A percentile compares a stretch with the other conserved stretches of the same genome.
Conservation (phyloP, 2,888 invertebrate genomes). For the Unio delphinus region DNA sequence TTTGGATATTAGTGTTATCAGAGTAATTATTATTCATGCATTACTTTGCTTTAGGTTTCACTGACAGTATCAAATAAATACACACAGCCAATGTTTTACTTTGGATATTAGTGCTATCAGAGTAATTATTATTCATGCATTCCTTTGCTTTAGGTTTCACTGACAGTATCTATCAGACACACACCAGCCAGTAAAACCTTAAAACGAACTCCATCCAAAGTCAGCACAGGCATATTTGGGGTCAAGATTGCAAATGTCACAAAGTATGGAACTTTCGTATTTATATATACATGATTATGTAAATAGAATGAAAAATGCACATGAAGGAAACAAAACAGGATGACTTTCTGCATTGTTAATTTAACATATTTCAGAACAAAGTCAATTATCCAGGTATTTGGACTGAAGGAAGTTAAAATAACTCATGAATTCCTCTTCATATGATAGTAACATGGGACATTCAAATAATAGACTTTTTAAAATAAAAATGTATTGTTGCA, state of each 20-base stretch:
- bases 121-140: not conserved
- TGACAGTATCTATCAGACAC: slow-evolving; percentile 77
- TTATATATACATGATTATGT: not conserved
- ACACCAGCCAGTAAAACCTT: slow-evolving; percentile 88
- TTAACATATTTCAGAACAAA: no score
- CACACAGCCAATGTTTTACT: not conserved
- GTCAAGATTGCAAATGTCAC: slow-evolving; percentile 90
- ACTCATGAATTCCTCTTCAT: no score
- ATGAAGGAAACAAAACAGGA: not conserved
- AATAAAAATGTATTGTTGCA: no score
- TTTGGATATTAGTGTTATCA: not conserved
- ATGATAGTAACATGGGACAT: no score
- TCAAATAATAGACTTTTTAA: no score
- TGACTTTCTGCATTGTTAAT: no score
- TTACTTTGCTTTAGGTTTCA: slow-evolving; percentile 68
- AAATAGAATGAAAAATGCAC: not conserved
- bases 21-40: not conserved
- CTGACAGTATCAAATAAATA: slow-evolving; percentile 74
- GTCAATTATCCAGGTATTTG: no score
- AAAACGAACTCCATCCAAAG: slow-evolving; percentile 87
- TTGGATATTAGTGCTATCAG: not conserved
- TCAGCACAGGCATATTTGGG: slow-evolving; percentile 91
- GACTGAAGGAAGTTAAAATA: no score
- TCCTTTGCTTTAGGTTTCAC: slow-evolving; percentile 7
- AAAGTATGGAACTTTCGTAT: slow-evolving; percentile 78